These are phyloP conservation scores for Rana temporaria DNA, from an alignment of 2,113 vertebrate species.

Conservation along the genomic window DNA sequence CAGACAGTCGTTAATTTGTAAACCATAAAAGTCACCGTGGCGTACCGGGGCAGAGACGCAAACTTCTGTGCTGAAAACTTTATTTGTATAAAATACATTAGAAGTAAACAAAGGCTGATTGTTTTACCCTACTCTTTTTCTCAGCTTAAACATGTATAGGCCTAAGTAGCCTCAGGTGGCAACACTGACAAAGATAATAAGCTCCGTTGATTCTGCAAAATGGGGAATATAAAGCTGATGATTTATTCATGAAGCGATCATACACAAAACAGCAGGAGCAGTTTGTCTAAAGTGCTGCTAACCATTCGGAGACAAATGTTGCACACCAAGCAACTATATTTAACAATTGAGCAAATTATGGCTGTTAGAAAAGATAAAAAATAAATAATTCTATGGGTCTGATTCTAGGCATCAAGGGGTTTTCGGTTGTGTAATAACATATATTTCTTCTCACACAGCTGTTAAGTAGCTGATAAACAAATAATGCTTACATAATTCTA, in stretches of 20 bases:
- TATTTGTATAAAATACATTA: not conserved
- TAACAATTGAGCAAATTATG: slow-evolving; percentile 32
- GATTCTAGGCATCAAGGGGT: slow-evolving; percentile 24
- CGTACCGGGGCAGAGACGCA: not conserved
- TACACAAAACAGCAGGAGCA: slow-evolving; percentile 22
- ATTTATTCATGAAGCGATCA: slow-evolving; percentile 29
- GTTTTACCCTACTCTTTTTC: not conserved
- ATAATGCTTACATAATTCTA: slow-evolving; percentile 45
- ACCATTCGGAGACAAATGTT: slow-evolving; percentile 33
- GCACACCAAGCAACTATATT: slow-evolving; percentile 37
- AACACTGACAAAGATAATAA: slow-evolving; percentile 33
- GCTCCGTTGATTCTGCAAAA: not conserved
- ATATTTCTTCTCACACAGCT: slow-evolving; percentile 36
- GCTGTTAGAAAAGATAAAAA: slow-evolving; percentile 22
- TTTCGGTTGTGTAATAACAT: slow-evolving; percentile 1
- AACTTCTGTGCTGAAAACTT: not conserved
- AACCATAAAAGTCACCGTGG: not conserved
- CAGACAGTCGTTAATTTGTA: not conserved
- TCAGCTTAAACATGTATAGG: slow-evolving; percentile 24
- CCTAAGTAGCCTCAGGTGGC: slow-evolving; percentile 16
- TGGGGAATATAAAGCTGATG: slow-evolving; percentile 38
- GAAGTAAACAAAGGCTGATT: slow-evolving; percentile 30
- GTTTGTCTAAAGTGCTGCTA: slow-evolving; percentile 45
- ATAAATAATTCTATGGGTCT: slow-evolving; percentile 49
- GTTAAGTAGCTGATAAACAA: slow-evolving; percentile 38